Evolutionary conservation across 1,140 invertebrate species (phyloP).

Genomic region (Metaphire vulgaris): DNA sequence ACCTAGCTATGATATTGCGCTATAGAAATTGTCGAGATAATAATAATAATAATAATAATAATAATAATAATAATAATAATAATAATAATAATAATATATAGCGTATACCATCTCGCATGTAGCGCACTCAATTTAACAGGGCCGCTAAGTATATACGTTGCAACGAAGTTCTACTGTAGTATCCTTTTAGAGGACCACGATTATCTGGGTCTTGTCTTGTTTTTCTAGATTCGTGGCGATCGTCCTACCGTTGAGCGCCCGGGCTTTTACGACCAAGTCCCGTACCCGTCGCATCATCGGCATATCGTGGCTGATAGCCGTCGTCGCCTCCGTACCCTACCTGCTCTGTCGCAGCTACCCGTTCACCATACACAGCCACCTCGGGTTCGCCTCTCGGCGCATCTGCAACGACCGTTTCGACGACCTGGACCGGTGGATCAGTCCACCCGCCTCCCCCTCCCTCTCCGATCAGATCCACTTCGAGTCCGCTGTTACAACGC

Average conservation of each 20-base stretch:
- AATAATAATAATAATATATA: too few relatives aligned
- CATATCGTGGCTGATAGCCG: conserved; percentile 50
- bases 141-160: too few relatives aligned
- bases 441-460: too few relatives aligned
- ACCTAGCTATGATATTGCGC: too few relatives aligned
- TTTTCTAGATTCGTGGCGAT: conserved; percentile 55
- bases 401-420: conserved; percentile 50
- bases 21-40: too few relatives aligned
- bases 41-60: too few relatives aligned
- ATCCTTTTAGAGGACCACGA: too few relatives aligned
- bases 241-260: conserved; percentile 53
- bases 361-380: conserved; percentile 44
- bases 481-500: not conserved
- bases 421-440: conserved; percentile 35
- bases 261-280: conserved; percentile 49
- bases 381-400: conserved; percentile 45
- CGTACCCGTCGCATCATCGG: conserved; percentile 50
- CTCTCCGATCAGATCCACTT: not conserved
- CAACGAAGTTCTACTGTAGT: too few relatives aligned
- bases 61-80: too few relatives aligned
- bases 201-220: too few relatives aligned
- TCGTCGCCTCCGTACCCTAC: conserved; percentile 48
- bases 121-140: too few relatives aligned
- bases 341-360: conserved; percentile 40
- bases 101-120: too few relatives aligned